phyloP scores from a whole-genome alignment of 2,888 invertebrate genomes.

The Drosophila tripunctata region DNA sequence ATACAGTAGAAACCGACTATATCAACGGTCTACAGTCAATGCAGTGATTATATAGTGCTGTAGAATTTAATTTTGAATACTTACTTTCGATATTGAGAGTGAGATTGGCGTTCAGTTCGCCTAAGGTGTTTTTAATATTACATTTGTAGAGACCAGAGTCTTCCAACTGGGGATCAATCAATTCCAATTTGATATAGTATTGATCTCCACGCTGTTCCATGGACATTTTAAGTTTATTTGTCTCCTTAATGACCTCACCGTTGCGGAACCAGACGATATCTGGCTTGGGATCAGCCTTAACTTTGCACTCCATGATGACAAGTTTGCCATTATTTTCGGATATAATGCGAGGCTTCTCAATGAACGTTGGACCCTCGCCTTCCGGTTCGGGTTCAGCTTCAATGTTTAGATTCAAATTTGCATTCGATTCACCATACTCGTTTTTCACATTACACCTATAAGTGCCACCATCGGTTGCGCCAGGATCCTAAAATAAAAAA shows the following conservation, averaged over 20 bases:
- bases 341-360: conserved; percentile 94
- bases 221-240: conserved; percentile 91
- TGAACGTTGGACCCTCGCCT: conserved; percentile 97
- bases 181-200: conserved; percentile 93
- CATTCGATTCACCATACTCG: conserved; percentile 98
- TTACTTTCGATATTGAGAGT: conserved; percentile 99
- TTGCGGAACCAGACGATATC: conserved; percentile 93
- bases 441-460: conserved; percentile 98
- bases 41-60: too few relatives aligned
- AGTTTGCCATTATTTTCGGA: conserved; percentile 93
- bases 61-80: conserved; percentile 77
- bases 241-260: conserved; percentile 91
- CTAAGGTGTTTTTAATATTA: conserved; percentile 97
- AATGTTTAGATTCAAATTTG: conserved; percentile 97
- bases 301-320: conserved; percentile 94
- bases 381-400: conserved; percentile 97
- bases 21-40: too few relatives aligned
- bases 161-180: conserved; percentile 95
- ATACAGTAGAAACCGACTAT: too few relatives aligned
- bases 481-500: conserved; percentile 90
- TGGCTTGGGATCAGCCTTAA: conserved; percentile 92
- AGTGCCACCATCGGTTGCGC: conserved; percentile 92
- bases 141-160: conserved; percentile 99
- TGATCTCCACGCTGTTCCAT: conserved; percentile 91
- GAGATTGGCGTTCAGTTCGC: conserved; percentile 98